phyloP scores from a whole-genome alignment of 2,888 invertebrate genomes.

The Ferdinandea cuprea region DNA sequence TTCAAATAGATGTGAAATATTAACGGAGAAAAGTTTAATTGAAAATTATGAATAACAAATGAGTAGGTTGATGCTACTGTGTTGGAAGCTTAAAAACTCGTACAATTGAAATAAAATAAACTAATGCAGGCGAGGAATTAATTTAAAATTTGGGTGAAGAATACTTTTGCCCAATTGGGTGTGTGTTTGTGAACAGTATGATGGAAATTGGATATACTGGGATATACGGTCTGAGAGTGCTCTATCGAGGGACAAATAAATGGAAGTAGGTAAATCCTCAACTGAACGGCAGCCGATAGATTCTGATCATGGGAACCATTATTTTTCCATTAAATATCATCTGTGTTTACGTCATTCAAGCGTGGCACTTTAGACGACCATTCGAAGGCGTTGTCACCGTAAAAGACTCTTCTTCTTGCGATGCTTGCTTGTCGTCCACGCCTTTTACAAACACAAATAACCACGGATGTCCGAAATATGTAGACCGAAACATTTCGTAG shows the following conservation, averaged over 20 bases:
- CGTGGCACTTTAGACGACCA: no score
- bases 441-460: background rate
- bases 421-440: no score
- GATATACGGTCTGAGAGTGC: no score
- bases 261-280: no score
- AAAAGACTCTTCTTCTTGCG: background rate
- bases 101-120: slow-evolving; percentile 31
- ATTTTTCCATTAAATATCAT: no score
- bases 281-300: no score
- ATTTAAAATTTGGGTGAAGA: background rate
- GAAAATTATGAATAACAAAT: slow-evolving; percentile 67
- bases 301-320: no score
- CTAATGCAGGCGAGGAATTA: slow-evolving; percentile 9
- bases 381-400: background rate
- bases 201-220: no score
- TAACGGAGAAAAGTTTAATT: slow-evolving; percentile 47
- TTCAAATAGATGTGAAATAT: slow-evolving; percentile 9
- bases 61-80: slow-evolving; percentile 18
- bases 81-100: slow-evolving; percentile 13
- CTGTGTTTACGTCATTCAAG: no score
- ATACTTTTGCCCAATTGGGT: no score
- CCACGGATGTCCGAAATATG: background rate
- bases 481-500: background rate
- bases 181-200: no score
- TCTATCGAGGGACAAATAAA: no score